phyloP scores from a whole-genome alignment of 2,888 invertebrate species.

The Hydriomena furcata region DNA sequence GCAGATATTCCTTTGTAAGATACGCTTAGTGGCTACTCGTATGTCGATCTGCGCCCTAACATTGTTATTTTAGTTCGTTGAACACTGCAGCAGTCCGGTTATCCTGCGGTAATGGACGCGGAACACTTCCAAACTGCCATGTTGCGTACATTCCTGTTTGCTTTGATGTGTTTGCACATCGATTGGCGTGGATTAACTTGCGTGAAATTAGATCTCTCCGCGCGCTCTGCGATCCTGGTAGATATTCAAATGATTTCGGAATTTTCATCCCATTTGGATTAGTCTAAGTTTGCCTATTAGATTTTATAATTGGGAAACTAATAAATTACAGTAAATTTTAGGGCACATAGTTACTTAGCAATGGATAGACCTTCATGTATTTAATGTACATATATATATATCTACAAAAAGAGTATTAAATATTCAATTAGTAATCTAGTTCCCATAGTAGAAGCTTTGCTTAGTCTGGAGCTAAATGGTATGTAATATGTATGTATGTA shows the following conservation, averaged over 20 bases:
- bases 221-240: slow-evolving; percentile 26
- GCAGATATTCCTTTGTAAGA: too few relatives aligned
- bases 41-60: too few relatives aligned
- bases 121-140: not conserved
- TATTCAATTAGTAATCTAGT: too few relatives aligned
- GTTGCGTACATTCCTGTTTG: slow-evolving; percentile 11
- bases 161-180: slow-evolving; percentile 22
- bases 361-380: too few relatives aligned
- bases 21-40: too few relatives aligned
- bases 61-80: not conserved
- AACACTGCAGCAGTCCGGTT: not conserved
- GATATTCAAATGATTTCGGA: slow-evolving; percentile 8
- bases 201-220: slow-evolving; percentile 35
- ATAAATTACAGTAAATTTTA: too few relatives aligned
- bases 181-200: slow-evolving; percentile 20
- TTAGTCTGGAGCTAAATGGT: too few relatives aligned
- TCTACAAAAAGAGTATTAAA: too few relatives aligned
- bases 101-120: not conserved
- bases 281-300: slow-evolving; percentile 4
- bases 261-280: slow-evolving; percentile 1
- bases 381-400: too few relatives aligned
- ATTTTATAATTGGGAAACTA: slow-evolving; percentile 5
- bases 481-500: too few relatives aligned
- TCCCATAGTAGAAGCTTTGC: too few relatives aligned
- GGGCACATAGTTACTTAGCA: too few relatives aligned